A percentile compares a stretch with the other conserved stretches of the same genome.
phyloP scores from a whole-genome alignment of 2,113 vertebrate species.

The Dicaeum eximium region DNA sequence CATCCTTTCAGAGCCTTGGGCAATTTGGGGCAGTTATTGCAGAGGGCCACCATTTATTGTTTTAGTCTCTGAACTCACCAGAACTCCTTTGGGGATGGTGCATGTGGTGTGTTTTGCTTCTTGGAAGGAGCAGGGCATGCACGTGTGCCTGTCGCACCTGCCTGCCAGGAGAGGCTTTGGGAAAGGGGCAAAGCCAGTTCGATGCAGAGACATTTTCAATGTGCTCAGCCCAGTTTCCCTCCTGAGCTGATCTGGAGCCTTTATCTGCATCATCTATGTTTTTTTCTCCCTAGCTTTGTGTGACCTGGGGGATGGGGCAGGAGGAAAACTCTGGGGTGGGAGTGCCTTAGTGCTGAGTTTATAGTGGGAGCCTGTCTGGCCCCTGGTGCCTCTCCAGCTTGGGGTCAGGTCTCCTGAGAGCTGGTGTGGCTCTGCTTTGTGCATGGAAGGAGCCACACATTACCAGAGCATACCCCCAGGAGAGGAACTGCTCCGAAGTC shows the following conservation, averaged over 20 bases:
- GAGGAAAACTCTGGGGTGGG: background rate
- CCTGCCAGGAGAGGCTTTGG: background rate
- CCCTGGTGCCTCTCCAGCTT: fast-evolving
- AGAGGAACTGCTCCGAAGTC: background rate
- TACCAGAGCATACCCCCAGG: fast-evolving
- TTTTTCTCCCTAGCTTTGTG: background rate
- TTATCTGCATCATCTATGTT: background rate
- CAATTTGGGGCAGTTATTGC: background rate
- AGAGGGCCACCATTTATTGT: background rate
- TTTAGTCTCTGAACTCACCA: background rate
- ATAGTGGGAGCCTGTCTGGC: background rate
- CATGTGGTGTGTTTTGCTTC: background rate
- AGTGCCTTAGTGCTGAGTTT: background rate
- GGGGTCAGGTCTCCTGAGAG: background rate
- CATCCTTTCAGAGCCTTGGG: background rate
- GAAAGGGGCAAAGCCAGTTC: background rate
- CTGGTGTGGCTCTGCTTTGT: background rate
- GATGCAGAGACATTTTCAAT: background rate
- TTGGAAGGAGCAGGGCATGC: background rate
- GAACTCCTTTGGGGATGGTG: background rate
- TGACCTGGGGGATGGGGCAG: fast-evolving
- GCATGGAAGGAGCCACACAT: background rate
- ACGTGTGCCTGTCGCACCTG: fast-evolving
- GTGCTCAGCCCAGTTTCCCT: fast-evolving
- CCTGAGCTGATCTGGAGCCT: background rate